These are phyloP conservation scores for Dendrolimus kikuchii DNA, from an alignment of 1,140 invertebrate genomes.

Conservation along the genomic window DNA sequence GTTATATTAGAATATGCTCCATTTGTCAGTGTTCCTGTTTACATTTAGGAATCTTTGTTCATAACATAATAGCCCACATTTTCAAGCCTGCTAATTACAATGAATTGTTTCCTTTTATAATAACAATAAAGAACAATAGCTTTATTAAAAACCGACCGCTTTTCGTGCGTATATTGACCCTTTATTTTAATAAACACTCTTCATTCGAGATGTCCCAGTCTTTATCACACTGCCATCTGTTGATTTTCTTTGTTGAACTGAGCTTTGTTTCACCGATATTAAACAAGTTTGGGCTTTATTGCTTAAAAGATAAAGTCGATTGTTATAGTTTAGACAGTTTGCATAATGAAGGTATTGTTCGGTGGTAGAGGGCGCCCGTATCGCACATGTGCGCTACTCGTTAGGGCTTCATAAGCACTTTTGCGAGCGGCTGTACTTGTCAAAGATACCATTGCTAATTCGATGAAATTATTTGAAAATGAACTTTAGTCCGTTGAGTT, in stretches of 20 bases:
- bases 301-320: constrained; percentile 29
- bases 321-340: constrained; percentile 29
- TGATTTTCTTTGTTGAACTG: constrained; percentile 46
- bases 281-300: constrained; percentile 29
- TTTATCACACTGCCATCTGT: constrained; percentile 48
- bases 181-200: constrained; percentile 37
- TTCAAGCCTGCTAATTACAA: too few relatives aligned
- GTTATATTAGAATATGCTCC: too few relatives aligned
- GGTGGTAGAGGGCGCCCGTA: constrained; percentile 35
- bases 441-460: constrained; percentile 11
- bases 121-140: constrained; percentile 6
- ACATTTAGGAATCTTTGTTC: too few relatives aligned
- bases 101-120: too few relatives aligned
- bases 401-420: constrained; percentile 47
- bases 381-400: constrained; percentile 45
- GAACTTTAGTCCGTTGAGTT: constrained; percentile 10
- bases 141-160: constrained; percentile 12
- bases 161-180: constrained; percentile 11
- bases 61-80: too few relatives aligned
- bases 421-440: constrained; percentile 29
- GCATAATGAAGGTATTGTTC: constrained; percentile 49
- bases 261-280: constrained; percentile 21
- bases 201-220: constrained; percentile 29
- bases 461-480: constrained; percentile 8
- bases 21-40: too few relatives aligned